These are phyloP conservation scores for Scelioninae gen. 1 DNA, from an alignment of 2,888 invertebrate genomes.

Conservation along the genomic window DNA sequence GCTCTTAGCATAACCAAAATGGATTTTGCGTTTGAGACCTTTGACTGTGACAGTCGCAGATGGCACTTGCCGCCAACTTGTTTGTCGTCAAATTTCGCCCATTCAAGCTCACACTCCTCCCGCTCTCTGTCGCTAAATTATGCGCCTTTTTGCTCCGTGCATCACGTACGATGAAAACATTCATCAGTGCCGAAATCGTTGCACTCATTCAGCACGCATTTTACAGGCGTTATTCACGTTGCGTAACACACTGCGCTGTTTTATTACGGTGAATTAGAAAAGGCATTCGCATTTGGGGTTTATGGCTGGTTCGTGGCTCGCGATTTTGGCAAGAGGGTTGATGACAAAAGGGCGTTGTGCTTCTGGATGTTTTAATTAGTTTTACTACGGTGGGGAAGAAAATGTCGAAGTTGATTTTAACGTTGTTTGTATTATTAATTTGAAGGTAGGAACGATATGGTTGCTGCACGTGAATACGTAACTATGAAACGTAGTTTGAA, in stretches of 20 bases:
- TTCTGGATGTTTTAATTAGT: conserved; percentile 46
- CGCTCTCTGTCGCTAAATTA: conserved; percentile 50
- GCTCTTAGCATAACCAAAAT: not conserved
- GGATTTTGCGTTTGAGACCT: conserved; percentile 16
- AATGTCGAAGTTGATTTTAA: conserved; percentile 39
- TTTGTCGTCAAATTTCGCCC: conserved; percentile 58
- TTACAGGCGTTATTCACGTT: conserved; percentile 55
- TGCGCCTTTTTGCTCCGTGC: conserved; percentile 59
- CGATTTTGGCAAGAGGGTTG: conserved; percentile 40
- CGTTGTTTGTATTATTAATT: conserved; percentile 43
- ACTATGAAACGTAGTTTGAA: not conserved
- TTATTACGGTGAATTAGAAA: conserved; percentile 64
- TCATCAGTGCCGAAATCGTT: conserved; percentile 61
- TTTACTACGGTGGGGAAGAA: conserved; percentile 5
- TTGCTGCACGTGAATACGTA: not conserved
- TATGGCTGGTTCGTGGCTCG: conserved; percentile 38
- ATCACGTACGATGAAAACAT: conserved; percentile 61
- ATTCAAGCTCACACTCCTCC: conserved; percentile 28
- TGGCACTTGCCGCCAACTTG: conserved; percentile 75
- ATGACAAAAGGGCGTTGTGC: conserved; percentile 22
- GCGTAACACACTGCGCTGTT: conserved; percentile 42
- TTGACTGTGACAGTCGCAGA: conserved; percentile 76
- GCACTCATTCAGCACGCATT: conserved; percentile 57
- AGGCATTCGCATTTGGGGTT: conserved; percentile 48
- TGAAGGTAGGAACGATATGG: not conserved